Conservation (phyloP, 1,140 invertebrate species). For the Trichonephila clavipes region DNA sequence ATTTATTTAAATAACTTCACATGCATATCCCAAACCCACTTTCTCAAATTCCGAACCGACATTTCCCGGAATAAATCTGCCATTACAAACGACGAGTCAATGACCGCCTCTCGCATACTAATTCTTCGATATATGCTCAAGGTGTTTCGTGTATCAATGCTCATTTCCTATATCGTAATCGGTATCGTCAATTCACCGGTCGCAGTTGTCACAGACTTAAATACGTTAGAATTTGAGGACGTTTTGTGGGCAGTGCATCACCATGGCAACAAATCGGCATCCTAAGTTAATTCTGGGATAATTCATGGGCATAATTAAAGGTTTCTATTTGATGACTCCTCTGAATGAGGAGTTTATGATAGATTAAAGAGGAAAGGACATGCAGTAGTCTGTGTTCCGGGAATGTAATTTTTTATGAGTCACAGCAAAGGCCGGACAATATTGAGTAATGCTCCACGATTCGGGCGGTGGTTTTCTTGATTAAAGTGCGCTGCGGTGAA, state of each 20-base stretch:
- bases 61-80: neutral
- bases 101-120: neutral
- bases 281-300: conserved; percentile 1
- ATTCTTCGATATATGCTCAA: neutral
- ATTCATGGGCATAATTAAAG: conserved; percentile 16
- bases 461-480: neutral
- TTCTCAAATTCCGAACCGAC: too few species aligned
- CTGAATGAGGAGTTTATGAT: conserved; percentile 4
- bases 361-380: neutral
- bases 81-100: neutral
- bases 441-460: neutral
- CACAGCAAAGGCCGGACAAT: neutral
- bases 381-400: neutral
- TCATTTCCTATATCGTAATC: neutral
- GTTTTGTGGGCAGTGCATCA: neutral
- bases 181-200: neutral
- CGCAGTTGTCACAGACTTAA: neutral
- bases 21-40: too few species aligned
- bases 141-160: neutral
- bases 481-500: neutral
- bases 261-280: neutral
- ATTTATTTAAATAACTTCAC: too few species aligned
- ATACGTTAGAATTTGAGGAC: neutral
- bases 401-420: neutral
- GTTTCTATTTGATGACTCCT: neutral